These are phyloP conservation scores for Lepidothrix coronata DNA, from an alignment of 2,113 vertebrate species.

Conservation along the genomic window DNA sequence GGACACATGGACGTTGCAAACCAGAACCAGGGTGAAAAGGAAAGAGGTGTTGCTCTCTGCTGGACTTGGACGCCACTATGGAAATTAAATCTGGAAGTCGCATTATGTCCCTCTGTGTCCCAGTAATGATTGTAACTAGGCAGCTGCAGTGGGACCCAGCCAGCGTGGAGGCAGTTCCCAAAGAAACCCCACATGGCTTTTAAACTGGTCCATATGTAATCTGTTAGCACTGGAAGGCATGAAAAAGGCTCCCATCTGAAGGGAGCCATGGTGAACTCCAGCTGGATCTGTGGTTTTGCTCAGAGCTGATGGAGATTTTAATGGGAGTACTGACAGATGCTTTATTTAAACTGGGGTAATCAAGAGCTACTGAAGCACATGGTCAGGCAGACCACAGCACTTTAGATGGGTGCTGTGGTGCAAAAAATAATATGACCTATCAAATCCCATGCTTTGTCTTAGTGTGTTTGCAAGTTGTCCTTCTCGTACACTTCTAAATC, in stretches of 20 bases:
- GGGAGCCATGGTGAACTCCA: neutral
- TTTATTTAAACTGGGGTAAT: neutral
- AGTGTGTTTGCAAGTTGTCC: fast-evolving
- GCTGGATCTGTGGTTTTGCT: neutral
- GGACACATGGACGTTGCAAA: neutral
- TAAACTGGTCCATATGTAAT: neutral
- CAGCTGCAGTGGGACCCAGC: neutral
- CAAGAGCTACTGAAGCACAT: neutral
- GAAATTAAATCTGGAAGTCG: constrained; percentile 18
- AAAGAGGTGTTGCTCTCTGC: neutral
- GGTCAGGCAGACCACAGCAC: neutral
- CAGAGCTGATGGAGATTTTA: neutral
- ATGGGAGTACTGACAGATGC: neutral
- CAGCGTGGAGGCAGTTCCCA: neutral
- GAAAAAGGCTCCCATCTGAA: neutral
- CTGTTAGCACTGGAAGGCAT: neutral
- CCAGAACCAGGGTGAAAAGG: neutral
- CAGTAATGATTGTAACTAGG: neutral
- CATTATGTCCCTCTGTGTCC: neutral
- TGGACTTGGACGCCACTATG: neutral
- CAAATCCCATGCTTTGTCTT: neutral
- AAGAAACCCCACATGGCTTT: neutral
- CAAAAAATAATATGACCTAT: neutral
- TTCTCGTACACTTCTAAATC: neutral
- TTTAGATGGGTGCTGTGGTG: neutral